Evolutionary conservation across 23 tunicate genomes (phyloP).

Genomic region (Clavelina lepadiformis): DNA sequence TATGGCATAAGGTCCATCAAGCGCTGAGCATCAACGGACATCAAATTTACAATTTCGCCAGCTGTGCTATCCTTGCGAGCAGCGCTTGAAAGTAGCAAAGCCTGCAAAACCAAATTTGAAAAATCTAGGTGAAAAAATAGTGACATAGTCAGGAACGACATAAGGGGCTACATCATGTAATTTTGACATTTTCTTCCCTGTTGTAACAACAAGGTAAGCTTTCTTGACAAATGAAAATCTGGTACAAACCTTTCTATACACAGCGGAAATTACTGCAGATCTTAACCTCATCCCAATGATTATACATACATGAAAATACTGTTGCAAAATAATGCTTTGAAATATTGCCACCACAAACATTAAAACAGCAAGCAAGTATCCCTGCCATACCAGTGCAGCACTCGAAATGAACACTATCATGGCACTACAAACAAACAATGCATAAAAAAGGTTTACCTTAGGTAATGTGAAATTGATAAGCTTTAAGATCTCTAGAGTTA

Average conservation of each 20-base stretch:
- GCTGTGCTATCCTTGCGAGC: conserved; percentile 55
- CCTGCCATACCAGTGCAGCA: conserved; percentile 40
- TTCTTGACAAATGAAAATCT: background rate
- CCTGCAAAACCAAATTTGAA: conserved; percentile 14
- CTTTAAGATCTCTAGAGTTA: too few species aligned
- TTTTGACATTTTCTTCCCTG: too few species aligned
- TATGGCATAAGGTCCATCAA: conserved; percentile 59
- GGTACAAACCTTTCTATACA: conserved; percentile 43
- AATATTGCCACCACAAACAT: conserved; percentile 19
- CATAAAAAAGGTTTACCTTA: too few species aligned
- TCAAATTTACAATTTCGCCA: conserved; percentile 77
- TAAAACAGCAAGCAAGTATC: conserved; percentile 25
- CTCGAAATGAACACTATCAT: conserved; percentile 7
- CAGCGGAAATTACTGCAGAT: conserved; percentile 29
- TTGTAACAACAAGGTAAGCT: too few species aligned
- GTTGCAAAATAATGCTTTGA: conserved; percentile 23
- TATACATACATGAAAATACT: conserved; percentile 31
- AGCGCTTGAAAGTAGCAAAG: conserved; percentile 46
- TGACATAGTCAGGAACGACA: too few species aligned
- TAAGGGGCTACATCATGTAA: too few species aligned
- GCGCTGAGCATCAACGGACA: conserved; percentile 87
- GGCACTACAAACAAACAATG: too few species aligned
- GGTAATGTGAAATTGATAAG: too few species aligned
- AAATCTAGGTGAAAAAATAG: too few species aligned
- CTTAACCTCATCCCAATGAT: conserved; percentile 23